Conservation (phyloP, 1,140 invertebrate genomes). For the Brachionus koreanus region DNA sequence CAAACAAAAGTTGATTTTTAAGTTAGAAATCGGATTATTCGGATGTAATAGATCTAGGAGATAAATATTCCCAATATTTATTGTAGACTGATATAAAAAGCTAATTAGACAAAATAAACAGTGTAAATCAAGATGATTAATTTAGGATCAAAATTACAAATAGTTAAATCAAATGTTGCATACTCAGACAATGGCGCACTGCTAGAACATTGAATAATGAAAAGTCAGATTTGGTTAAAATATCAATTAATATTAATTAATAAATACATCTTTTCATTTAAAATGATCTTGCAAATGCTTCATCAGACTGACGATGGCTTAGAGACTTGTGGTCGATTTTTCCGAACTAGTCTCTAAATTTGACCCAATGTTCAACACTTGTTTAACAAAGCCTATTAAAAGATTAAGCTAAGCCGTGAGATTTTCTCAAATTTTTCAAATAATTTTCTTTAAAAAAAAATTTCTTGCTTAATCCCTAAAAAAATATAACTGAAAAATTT, state of each 20-base stretch:
- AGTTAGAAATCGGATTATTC: not conserved
- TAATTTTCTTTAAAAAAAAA: not conserved
- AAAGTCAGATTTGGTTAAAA: conserved; percentile 14
- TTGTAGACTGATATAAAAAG: not conserved
- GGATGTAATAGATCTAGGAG: not conserved
- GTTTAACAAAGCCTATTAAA: not conserved
- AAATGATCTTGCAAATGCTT: conserved; percentile 19
- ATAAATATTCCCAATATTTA: not conserved
- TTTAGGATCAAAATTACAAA: conserved; percentile 4
- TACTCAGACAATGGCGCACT: conserved; percentile 1
- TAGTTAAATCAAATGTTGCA: conserved; percentile 38
- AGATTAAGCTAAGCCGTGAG: not conserved
- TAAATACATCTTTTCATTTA: not conserved
- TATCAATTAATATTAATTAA: not conserved
- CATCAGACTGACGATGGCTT: conserved; percentile 2
- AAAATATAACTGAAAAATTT: conserved; percentile 9
- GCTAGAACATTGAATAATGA: conserved; percentile 6
- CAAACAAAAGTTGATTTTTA: too few species aligned
- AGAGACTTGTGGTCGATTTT: not conserved
- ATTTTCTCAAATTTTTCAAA: not conserved
- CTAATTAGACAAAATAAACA: not conserved
- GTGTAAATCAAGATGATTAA: not conserved
- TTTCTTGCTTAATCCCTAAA: not conserved
- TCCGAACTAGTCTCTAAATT: not conserved
- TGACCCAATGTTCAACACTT: not conserved